These are phyloP conservation scores for Leptodirus hochenwartii DNA, from an alignment of 2,888 invertebrate species.

Conservation along the genomic window DNA sequence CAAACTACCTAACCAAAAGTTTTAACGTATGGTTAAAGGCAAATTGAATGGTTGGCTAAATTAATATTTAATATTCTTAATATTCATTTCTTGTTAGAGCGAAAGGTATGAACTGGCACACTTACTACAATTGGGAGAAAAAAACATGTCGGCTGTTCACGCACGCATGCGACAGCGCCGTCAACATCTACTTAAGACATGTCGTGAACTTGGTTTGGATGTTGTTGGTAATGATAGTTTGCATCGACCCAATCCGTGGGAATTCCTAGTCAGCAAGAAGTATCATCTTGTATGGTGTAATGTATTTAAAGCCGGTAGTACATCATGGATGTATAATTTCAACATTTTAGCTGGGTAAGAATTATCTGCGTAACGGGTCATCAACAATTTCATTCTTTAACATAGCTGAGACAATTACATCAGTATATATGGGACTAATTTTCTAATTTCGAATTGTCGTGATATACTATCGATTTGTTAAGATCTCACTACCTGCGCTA, in stretches of 20 bases:
- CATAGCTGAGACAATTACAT: background rate
- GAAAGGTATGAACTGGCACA: too few species aligned
- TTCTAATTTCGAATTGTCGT: too few species aligned
- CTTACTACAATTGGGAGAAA: too few species aligned
- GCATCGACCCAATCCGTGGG: slow-evolving; percentile 66
- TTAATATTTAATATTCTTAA: too few species aligned
- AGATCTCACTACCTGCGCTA: too few species aligned
- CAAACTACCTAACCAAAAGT: too few species aligned
- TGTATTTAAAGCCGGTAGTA: slow-evolving; percentile 71
- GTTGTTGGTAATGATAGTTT: slow-evolving; percentile 35
- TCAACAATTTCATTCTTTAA: background rate
- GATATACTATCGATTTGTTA: too few species aligned
- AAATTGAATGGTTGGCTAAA: too few species aligned
- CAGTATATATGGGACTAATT: too few species aligned
- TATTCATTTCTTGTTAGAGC: too few species aligned
- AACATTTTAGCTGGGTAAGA: slow-evolving; percentile 59
- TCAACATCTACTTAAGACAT: slow-evolving; percentile 37
- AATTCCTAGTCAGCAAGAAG: slow-evolving; percentile 63
- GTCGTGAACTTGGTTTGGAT: slow-evolving; percentile 41
- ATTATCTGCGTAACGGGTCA: background rate
- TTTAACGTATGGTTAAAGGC: too few species aligned
- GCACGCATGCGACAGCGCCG: slow-evolving; percentile 38
- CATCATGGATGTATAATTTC: slow-evolving; percentile 86
- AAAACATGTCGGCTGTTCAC: slow-evolving; percentile 35
- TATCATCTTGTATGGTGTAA: slow-evolving; percentile 74